Percentiles rank a stretch among this genome's conserved stretches.
phyloP scores from a whole-genome alignment of 2,113 vertebrate species.

The Sturnira hondurensis region DNA sequence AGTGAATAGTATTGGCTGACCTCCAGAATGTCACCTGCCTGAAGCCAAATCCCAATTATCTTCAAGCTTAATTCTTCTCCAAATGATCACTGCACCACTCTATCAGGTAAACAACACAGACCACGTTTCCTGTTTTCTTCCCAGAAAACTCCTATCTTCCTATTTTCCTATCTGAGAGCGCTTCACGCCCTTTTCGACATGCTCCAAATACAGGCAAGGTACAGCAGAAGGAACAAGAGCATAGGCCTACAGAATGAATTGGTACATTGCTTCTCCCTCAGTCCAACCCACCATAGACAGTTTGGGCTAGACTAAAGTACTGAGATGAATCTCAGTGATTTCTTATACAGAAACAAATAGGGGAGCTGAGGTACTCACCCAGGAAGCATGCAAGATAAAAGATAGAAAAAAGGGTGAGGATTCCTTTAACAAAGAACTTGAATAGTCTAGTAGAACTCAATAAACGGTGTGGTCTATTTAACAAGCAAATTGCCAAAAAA shows the following conservation, averaged over 20 bases:
- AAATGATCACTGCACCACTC: neutral
- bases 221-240: neutral
- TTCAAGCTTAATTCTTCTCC: neutral
- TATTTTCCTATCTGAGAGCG: neutral
- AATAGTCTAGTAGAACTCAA: neutral
- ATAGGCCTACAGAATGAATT: accelerated
- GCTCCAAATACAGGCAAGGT: neutral
- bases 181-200: neutral
- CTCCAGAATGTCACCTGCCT: neutral
- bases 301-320: neutral
- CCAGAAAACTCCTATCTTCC: neutral
- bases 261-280: neutral
- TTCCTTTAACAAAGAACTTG: neutral
- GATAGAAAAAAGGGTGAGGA: neutral
- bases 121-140: neutral
- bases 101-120: neutral
- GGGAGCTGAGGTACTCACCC: neutral
- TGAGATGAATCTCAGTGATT: neutral
- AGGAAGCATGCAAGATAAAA: neutral
- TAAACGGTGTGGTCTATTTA: neutral
- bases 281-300: neutral
- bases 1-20: neutral
- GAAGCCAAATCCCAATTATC: neutral
- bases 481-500: neutral
- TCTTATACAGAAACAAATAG: neutral